A percentile compares a stretch with the other conserved stretches of the same genome.
Evolutionary conservation across 2,888 invertebrate genomes (phyloP).

Genomic region (Orthosia incerta): DNA sequence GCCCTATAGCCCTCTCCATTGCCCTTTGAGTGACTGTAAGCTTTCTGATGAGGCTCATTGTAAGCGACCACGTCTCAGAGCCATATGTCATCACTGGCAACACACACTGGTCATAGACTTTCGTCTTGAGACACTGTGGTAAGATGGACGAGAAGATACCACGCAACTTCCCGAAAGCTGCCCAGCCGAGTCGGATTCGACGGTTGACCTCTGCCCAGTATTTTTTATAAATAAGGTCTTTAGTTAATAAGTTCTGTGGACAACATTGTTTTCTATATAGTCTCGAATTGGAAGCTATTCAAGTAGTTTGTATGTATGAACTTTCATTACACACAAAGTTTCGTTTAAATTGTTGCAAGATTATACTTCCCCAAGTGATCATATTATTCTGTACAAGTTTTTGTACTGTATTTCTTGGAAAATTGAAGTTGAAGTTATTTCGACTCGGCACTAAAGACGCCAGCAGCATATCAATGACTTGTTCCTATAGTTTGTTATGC

Average conservation of each 20-base stretch:
- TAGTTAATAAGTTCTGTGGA: background rate
- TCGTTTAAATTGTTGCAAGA: slow-evolving; percentile 44
- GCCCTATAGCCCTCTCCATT: no score
- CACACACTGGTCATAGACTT: no score
- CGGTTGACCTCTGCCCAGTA: no score
- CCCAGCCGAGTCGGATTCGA: no score
- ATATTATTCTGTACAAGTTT: slow-evolving; percentile 66
- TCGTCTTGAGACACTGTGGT: no score
- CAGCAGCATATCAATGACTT: slow-evolving; percentile 77
- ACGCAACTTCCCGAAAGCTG: no score
- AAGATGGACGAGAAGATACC: no score
- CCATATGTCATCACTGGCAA: no score
- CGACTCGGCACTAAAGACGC: slow-evolving; percentile 68
- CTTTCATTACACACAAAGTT: slow-evolving; percentile 21
- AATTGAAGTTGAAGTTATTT: slow-evolving; percentile 71
- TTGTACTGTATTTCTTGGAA: slow-evolving; percentile 69
- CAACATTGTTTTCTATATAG: background rate
- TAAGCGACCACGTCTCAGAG: no score
- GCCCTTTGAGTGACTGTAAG: no score
- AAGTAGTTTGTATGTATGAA: background rate
- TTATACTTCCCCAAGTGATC: slow-evolving; percentile 54
- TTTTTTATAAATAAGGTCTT: no score
- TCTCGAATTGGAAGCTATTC: slow-evolving; percentile 7
- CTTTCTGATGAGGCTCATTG: no score
- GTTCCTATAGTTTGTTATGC: slow-evolving; percentile 76